Base-by-base conservation (phyloP, 2,888 invertebrate species). In the Luperina nickerlii region DNA sequence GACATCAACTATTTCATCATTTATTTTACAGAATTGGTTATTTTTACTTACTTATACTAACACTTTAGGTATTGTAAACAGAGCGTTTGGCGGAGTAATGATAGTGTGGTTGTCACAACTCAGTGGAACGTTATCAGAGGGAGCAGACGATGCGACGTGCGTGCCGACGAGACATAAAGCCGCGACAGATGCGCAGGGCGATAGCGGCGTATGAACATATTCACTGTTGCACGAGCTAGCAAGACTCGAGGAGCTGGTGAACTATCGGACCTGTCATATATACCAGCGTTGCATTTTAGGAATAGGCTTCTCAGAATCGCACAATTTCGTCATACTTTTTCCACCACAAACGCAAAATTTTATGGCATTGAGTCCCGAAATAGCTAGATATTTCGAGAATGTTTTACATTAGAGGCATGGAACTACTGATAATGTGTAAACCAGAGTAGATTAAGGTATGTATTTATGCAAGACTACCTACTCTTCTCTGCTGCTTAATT, bases 111-210 rank as follows among this genome's bases (percentile, higher is more conserved):
- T 15, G 45, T 63, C 73, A 63, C 62, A 32, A 73, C 24, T 73
- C 32, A 45, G 62, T 32, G 32, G 27, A 3, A 42, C 62, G 45
- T 24, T 73, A 62, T 48, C 73, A 3, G 62, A 8, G 24, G 20
- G 45, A 73, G 27, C 72, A 62, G 42, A n/a, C n/a, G n/a, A 42
- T 24, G 72, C 24, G 20, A n/a, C n/a, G 38, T 57, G 71, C 71
- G 71, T 38, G 71, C n/a, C 18, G 38, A n/a, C 38, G 18, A 57
- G 71, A 57, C 71, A 71, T 42, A n/a, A n/a, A 18, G 4, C n/a
- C 27, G 20, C 32, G 27, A 20, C 20, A 7, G 71, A 57, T 38
- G 57, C 71, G 38, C 38, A 11, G 32, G 27, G 24, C 24, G 51
- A 66, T 13, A 15, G 60, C 2, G 15, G 24, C 70, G 13, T 32